Evolutionary conservation across 2,888 invertebrate species (phyloP), one percentile per base, ranked within the genome.

Genomic region (Heliconius ethilla): DNA sequence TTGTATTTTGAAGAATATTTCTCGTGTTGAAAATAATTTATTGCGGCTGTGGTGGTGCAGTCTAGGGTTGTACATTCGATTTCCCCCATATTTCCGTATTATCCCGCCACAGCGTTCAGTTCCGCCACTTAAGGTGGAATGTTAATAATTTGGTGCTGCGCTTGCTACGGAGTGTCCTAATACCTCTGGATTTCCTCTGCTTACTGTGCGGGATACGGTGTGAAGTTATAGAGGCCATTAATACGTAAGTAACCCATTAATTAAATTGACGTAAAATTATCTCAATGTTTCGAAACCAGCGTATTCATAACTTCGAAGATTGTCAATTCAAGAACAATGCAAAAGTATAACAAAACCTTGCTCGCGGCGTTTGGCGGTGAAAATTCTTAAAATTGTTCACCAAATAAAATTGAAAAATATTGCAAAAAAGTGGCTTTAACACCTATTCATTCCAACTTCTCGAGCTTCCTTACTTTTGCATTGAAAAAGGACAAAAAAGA

Each of bases 401-500:
- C 55, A 65, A 75, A 66, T 55, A 67, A 67, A 78, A 75, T 78
- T 79, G 72, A 78, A 81, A 81, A 75, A 66, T 70, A 70, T 75
- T 59, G 76, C 45, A 79, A 81, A 80, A 63, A 79, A 80, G 62
- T 81, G 75, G 76, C 78, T 67, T 78, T 73, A 79, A 79, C 78
- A 81, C 79, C 78, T 79, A 81, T 81, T 81, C 81, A 78, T 79
- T 77, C 25, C 73, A 69, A 74, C 27, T 76, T 81, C 79, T 69
- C 79, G 76, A 81, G 77, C 79, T 80, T 77, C 75, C 77, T 79
- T 75, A 78, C 75, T 78, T 76, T 76, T 75, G 70, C 63, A 78
- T 79, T 81, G 79, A 51, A 81, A 79, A 75, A 78, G 76, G 81
- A 79, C 81, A 78, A 81, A 79, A 7, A 51, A 51, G 18, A 51